Conservation (phyloP, 2,797 vertebrate genomes). For the Gobionotothen gibberifrons region DNA sequence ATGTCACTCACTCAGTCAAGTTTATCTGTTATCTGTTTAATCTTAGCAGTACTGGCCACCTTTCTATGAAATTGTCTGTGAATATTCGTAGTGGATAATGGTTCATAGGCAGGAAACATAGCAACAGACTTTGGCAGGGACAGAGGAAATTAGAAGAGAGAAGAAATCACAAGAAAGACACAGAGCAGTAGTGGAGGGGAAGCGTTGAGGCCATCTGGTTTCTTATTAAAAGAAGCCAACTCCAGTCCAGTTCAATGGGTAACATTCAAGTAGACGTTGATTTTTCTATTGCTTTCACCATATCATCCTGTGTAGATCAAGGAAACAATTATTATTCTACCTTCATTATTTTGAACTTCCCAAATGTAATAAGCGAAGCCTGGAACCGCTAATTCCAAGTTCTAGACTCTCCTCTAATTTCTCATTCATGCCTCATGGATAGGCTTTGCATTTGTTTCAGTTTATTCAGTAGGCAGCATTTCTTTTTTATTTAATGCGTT, state of each 20-base stretch:
- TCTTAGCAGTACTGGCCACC: not conserved
- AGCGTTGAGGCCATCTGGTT: constrained; percentile 54
- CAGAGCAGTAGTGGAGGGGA: constrained; percentile 34
- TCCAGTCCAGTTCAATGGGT: constrained; percentile 1
- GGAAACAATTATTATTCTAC: not conserved
- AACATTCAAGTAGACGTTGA: constrained; percentile 22
- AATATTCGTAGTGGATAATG: constrained; percentile 21
- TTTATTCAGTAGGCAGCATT: not conserved
- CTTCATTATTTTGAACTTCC: not conserved
- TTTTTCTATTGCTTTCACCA: not conserved
- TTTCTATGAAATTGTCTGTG: not conserved
- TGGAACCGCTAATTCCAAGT: not conserved
- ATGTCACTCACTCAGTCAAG: not conserved
- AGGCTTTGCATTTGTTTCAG: not conserved
- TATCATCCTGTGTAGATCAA: not conserved
- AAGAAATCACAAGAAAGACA: constrained; percentile 31
- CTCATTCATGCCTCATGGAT: not conserved
- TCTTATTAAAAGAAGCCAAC: constrained; percentile 26
- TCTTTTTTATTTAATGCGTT: not conserved
- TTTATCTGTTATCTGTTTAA: constrained; percentile 4
- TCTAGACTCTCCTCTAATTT: not conserved
- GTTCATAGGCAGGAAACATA: constrained; percentile 51
- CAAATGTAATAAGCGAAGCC: not conserved
- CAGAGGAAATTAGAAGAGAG: constrained; percentile 24
- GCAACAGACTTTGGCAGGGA: constrained; percentile 45